Conservation (phyloP, 53 echinoderm and acorn worm species). For the Mesocentrotus franciscanus region DNA sequence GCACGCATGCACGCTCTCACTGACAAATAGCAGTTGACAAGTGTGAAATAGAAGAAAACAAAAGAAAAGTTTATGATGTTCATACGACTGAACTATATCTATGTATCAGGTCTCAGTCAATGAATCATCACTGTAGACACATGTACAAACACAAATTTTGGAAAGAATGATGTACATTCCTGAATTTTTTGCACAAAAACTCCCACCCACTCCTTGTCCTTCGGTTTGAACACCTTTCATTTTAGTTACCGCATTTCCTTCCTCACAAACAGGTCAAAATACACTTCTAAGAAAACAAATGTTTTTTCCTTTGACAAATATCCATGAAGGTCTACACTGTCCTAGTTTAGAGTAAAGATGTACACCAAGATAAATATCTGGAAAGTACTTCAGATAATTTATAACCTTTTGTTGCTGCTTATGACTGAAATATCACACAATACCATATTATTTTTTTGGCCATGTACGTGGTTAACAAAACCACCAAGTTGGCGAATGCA, state of each 20-base stretch:
- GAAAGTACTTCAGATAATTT: conserved; percentile 7
- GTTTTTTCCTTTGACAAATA: not conserved
- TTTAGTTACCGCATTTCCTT: not conserved
- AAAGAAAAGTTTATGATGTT: not conserved
- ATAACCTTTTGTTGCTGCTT: not conserved
- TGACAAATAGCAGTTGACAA: not conserved
- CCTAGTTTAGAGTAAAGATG: not conserved
- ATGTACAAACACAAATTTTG: not conserved
- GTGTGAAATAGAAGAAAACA: not conserved
- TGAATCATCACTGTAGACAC: not conserved
- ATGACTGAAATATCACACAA: not conserved
- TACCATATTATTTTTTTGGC: not conserved
- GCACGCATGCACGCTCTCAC: not conserved
- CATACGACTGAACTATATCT: not conserved
- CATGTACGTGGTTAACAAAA: not conserved
- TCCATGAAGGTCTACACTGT: not conserved
- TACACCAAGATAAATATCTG: not conserved
- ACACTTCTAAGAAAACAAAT: conserved; percentile 13
- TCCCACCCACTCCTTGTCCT: not conserved
- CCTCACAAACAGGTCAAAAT: not conserved
- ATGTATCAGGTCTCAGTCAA: not conserved
- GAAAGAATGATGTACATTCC: not conserved
- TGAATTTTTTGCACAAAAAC: not conserved
- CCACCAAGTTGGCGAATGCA: not conserved
- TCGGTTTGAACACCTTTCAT: not conserved